Percentiles rank a stretch among this genome's conserved stretches.
Evolutionary conservation across 2,888 invertebrate genomes (phyloP).

Genomic region (Taphrorychus bicolor): DNA sequence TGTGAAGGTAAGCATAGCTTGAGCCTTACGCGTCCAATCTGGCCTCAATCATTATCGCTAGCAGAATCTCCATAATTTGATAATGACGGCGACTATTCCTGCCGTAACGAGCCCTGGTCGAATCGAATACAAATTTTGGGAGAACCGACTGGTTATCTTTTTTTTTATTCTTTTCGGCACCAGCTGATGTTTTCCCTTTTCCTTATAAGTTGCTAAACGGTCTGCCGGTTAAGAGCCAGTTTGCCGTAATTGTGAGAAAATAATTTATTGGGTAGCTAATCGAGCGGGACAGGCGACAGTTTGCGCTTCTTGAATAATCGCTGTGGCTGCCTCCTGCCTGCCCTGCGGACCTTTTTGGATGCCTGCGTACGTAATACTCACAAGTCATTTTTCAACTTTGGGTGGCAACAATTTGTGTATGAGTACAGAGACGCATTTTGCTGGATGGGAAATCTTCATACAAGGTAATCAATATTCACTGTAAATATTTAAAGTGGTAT

Average conservation of each 20-base stretch:
- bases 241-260: conserved; percentile 39
- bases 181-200: conserved; percentile 31
- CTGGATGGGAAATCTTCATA: too few relatives aligned
- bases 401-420: not conserved
- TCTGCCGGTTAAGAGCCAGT: conserved; percentile 27
- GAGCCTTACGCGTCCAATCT: too few relatives aligned
- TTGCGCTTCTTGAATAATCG: conserved; percentile 34
- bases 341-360: not conserved
- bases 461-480: too few relatives aligned
- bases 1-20: too few relatives aligned
- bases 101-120: conserved; percentile 4
- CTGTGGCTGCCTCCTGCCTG: conserved; percentile 1
- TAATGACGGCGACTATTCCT: conserved; percentile 17
- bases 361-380: too few relatives aligned
- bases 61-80: conserved; percentile 38
- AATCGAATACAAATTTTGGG: conserved; percentile 31
- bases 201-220: conserved; percentile 38
- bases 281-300: conserved; percentile 32
- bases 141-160: conserved; percentile 26
- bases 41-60: not conserved
- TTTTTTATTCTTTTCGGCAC: conserved; percentile 13
- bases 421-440: too few relatives aligned
- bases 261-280: conserved; percentile 38
- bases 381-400: not conserved
- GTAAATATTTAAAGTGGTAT: too few relatives aligned